Base-by-base conservation (phyloP, 2,888 invertebrate genomes). In the Heliconius ethilla region DNA sequence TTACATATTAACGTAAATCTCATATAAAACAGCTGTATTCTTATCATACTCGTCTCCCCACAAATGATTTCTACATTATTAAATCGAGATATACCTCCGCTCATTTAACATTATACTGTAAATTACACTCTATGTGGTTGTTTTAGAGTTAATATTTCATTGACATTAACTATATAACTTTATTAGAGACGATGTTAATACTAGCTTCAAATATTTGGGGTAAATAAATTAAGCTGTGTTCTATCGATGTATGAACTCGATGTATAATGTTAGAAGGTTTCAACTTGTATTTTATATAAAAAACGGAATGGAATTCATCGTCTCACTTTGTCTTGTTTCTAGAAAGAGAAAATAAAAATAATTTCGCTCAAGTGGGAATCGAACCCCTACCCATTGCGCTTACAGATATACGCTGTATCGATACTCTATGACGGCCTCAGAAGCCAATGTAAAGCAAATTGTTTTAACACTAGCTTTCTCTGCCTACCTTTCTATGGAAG, bases 51-150 rank as follows among this genome's bases (percentile, higher is more conserved):
- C 29, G 22, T 29, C 74, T 76, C 76, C 66, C 75, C 78, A 78
- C 78, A 80, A 80, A 76, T 80, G 75, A 80, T 78, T 75, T 76
- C 76, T 75, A 75, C 67, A 72, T 80, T 78, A 80, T 80, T 80
- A 80, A 80, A 78, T 80, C 75, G 76, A 67, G 70, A 77, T 75
- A 75, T 76, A 77, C 76, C 37, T 40, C 67, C 55, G 29, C 66
- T 66, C 40, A 27, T 59, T 67, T 37, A 10, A 29, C 22, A 7
- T 18, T 25, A 11, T 66, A 73, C 29, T 6, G 67, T 10, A 45
- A 73, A 51, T n/a, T 77, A 15, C 27, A 76, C 37, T 37, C 33
- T 78, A 76, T 76, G 13, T 37, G 7, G 33, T 18, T 22, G 10
- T 10, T 1, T 25, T 76, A 78, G 13, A 18, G 67, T 33, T 45